Evolutionary conservation across 2,113 vertebrate genomes (phyloP).

Genomic region (Damaliscus lunatus): DNA sequence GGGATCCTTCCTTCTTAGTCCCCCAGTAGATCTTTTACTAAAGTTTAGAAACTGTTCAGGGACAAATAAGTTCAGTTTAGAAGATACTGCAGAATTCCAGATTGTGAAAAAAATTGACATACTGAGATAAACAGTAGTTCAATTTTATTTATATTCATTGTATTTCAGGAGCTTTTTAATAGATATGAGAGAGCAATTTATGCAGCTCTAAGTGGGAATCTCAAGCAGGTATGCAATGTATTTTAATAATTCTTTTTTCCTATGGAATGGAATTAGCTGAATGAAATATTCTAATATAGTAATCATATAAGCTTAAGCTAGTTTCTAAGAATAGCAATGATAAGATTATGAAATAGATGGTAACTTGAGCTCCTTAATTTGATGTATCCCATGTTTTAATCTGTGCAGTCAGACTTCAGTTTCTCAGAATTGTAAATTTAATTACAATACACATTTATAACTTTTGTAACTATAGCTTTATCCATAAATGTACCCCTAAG

Average conservation of each 20-base stretch:
- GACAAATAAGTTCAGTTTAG: conserved; percentile 14
- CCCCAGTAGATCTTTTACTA: neutral
- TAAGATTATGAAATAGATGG: neutral
- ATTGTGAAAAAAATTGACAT: neutral
- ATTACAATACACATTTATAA: neutral
- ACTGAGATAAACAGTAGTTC: neutral
- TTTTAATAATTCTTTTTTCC: neutral
- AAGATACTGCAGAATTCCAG: conserved; percentile 28
- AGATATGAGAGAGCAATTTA: conserved; percentile 96
- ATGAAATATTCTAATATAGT: neutral
- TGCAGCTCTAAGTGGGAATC: conserved; percentile 94
- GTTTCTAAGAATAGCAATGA: neutral
- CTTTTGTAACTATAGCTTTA: neutral
- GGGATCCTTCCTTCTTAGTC: neutral
- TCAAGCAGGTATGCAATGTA: conserved; percentile 88
- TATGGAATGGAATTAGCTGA: neutral
- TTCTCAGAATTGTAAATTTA: conserved; percentile 1
- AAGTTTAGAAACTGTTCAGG: conserved; percentile 12
- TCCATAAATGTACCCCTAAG: neutral
- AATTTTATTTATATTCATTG: conserved; percentile 5
- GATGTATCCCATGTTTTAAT: neutral
- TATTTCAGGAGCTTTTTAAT: conserved; percentile 90
- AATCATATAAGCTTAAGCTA: neutral
- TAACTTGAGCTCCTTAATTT: neutral
- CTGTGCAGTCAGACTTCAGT: neutral